Evolutionary conservation across 1,140 invertebrate species (phyloP), one percentile per base, ranked within the genome.

Genomic region (Lordiphosa mommai): DNA sequence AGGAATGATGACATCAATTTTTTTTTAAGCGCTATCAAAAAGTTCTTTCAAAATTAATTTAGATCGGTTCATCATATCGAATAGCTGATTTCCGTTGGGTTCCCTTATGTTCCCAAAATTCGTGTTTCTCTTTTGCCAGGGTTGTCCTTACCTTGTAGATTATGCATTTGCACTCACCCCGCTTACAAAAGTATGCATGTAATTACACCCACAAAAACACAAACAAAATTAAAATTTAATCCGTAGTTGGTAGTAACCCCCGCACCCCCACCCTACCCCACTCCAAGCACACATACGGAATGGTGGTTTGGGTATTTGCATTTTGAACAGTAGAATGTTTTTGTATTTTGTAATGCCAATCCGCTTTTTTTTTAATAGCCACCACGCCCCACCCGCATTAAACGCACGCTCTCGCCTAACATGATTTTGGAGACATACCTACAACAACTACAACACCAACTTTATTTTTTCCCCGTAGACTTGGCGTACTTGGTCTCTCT

Each of bases 381-480:
- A 43, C 40, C 48, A 66, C 49, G 58, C 48, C 44, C 34, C 55
- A 57, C 40, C 10, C 38, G 51, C 65, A 68, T 33, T 59, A 44
- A 49, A 68, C 53, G 60, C 43, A 68, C 48, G 33, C 60, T 58
- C 44, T 43, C 17, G 49, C 60, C 40, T 43, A 43, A 43, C 40
- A 13, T 41, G 10, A 23, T 4, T 17, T 27, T 27, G 20, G 20
- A 43, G 40, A 29, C 10, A 43, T 43, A 23, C 20, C 23, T 13
- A 38, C 36, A 29, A 12, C 8, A 12, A 40, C 5, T 40, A 27
- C n/a, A 7, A 41, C 4, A 43, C 20, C n/a, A 17, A 10, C 40
- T 43, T 29, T 43, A 8, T 43, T 12, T 23, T 43, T 43, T 50
- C 43, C 58, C 40, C 61, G 58, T 69, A 80, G 65, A 61, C 57